Base-by-base conservation (phyloP, 2,797 vertebrate genomes). In the Microhierax caerulescens region DNA sequence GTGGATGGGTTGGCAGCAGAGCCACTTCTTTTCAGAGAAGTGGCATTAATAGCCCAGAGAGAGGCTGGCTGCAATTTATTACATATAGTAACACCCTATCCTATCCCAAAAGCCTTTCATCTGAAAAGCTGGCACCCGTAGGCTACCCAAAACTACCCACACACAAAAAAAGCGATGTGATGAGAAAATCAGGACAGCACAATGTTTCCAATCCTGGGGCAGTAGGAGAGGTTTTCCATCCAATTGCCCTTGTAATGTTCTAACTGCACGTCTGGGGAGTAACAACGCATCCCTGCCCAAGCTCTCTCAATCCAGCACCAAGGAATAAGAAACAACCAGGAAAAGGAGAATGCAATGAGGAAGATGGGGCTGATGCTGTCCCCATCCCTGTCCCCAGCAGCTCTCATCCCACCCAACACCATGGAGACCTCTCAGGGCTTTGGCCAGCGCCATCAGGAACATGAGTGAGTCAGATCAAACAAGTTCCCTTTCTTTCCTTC, bases 351-450 rank as follows among this genome's bases (percentile, higher is more conserved):
- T 20, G 59, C 12, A 53, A 15, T 10, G 39, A 77, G 0, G 6
- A 75, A 51, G 12, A 57, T 11, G 21, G 21, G 15, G 7, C 23
- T 34, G 8, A 30, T 20, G 7, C 32, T 1, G 0, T 28, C 24
- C 57, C 11, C 36, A 17, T 61, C 37, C 27, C 43, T 73, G 36
- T 36, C 53, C 83, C 28, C 32, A 2, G 36, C 15, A 60, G 25
- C 28, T 37, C 18, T 43, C 54, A 27, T 21, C 50, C 63, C 34
- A 45, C 23, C 32, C 41, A 59, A 28, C 37, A 23, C 61, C 54
- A 41, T 0, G 2, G 28, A 60, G 17, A 11, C 8, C 45, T 78
- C 51, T 51, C 39, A 25, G 41, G 68, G 74, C 30, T 72, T 60
- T 72, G 65, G 21, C 36, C 17, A 5, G 32, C 30, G 4, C 47